These are phyloP conservation scores for Ia io DNA, from an alignment of 2,113 vertebrate species.

Conservation along the genomic window DNA sequence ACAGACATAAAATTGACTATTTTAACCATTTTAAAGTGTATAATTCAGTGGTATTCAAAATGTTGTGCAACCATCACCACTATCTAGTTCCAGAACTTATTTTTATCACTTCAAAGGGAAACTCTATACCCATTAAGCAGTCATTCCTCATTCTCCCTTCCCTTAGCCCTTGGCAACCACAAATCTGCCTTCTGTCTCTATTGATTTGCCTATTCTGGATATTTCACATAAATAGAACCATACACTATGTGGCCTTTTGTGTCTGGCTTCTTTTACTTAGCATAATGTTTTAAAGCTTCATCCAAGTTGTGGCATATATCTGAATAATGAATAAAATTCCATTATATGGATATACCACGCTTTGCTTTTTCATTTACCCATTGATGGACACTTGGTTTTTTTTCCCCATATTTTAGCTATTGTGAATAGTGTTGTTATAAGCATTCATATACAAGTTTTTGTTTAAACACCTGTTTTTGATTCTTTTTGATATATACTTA, in stretches of 20 bases:
- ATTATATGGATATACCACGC: not conserved
- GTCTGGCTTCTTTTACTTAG: conserved; percentile 17
- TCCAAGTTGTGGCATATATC: not conserved
- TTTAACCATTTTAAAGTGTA: not conserved
- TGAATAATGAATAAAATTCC: conserved; percentile 27
- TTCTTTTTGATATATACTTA: conserved; percentile 24
- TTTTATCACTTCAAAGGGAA: not conserved
- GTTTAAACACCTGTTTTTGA: conserved; percentile 55
- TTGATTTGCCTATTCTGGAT: conserved; percentile 11
- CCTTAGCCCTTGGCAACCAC: not conserved
- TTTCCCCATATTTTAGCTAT: conserved; percentile 8
- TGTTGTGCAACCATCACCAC: not conserved
- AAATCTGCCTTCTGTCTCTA: conserved; percentile 38
- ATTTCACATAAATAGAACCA: conserved; percentile 5
- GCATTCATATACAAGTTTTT: conserved; percentile 17
- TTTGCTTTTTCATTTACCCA: not conserved
- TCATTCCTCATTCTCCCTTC: not conserved
- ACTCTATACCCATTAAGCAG: not conserved
- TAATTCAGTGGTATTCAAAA: not conserved
- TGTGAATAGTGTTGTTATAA: conserved; percentile 8
- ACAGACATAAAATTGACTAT: not conserved
- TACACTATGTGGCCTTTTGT: not conserved
- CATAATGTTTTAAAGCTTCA: not conserved
- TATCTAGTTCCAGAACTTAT: not conserved
- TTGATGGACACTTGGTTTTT: conserved; percentile 4